Percentiles rank a stretch among this genome's conserved stretches.
phyloP scores from a whole-genome alignment of 1,140 invertebrate species.

The Bombus affinis region DNA sequence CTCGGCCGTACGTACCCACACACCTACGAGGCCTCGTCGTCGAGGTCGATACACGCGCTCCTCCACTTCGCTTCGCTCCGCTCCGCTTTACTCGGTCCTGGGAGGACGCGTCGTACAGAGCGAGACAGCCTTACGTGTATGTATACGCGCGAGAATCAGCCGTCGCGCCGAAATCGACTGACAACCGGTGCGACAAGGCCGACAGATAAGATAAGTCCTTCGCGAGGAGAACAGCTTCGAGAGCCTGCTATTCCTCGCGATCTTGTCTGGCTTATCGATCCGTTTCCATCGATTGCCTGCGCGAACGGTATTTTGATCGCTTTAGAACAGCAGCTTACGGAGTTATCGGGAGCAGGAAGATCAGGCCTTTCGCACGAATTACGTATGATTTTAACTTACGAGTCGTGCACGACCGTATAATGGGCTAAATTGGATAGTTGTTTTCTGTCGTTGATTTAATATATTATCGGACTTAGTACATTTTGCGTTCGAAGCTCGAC shows the following conservation, averaged over 20 bases:
- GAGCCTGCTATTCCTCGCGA: neutral
- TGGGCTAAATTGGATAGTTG: neutral
- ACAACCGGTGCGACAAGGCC: neutral
- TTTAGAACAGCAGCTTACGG: neutral
- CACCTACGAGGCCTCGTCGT: constrained; percentile 65
- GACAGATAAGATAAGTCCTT: constrained; percentile 36
- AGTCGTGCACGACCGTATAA: neutral
- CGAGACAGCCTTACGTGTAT: constrained; percentile 34
- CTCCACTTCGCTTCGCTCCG: constrained; percentile 64
- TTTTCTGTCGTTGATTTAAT: neutral
- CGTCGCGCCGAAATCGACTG: constrained; percentile 20
- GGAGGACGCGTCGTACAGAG: constrained; percentile 61
- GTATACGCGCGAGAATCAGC: too few relatives aligned
- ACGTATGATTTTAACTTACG: neutral
- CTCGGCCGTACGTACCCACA: constrained; percentile 71
- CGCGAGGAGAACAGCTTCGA: neutral
- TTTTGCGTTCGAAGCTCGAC: neutral
- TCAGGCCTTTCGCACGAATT: rapidly evolving
- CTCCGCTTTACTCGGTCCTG: constrained; percentile 38
- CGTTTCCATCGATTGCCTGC: neutral
- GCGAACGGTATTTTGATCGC: neutral
- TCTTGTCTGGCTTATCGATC: constrained; percentile 13
- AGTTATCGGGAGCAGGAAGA: neutral
- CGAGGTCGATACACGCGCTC: constrained; percentile 77
- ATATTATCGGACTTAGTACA: rapidly evolving